Evolutionary conservation across 2,797 vertebrate genomes (phyloP).

Genomic region (Coranthus polyacanthus): DNA sequence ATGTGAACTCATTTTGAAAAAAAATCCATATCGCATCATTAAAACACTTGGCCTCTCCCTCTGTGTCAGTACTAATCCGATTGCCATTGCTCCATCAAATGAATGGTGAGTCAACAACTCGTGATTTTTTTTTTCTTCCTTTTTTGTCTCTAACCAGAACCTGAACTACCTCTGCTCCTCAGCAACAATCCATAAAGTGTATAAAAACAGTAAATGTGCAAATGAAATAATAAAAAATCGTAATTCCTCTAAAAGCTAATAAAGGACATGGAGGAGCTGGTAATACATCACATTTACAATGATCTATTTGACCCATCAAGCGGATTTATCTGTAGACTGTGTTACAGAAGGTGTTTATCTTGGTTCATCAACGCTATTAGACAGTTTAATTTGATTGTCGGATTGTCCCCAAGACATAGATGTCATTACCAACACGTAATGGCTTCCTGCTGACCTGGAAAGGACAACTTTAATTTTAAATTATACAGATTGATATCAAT

Average conservation of each 20-base stretch:
- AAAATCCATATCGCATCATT: slow-evolving; percentile 79
- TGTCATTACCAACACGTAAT: slow-evolving; percentile 41
- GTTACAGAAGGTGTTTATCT: slow-evolving; percentile 29
- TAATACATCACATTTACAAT: slow-evolving; percentile 9
- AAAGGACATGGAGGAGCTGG: not conserved
- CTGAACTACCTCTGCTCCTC: slow-evolving; percentile 34
- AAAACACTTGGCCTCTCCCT: slow-evolving; percentile 60
- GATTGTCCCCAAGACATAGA: slow-evolving; percentile 30
- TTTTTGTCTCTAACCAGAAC: slow-evolving; percentile 29
- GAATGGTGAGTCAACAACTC: slow-evolving; percentile 60
- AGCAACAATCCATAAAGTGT: slow-evolving; percentile 30
- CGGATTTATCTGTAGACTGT: not conserved
- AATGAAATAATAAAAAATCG: slow-evolving; percentile 17
- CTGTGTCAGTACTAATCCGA: slow-evolving; percentile 71
- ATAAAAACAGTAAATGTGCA: slow-evolving; percentile 8
- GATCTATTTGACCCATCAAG: slow-evolving; percentile 40
- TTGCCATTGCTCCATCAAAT: slow-evolving; percentile 54
- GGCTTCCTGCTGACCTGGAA: slow-evolving; percentile 5
- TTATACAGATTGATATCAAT: slow-evolving; percentile 27
- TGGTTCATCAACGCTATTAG: slow-evolving; percentile 24
- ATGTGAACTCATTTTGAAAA: slow-evolving; percentile 69
- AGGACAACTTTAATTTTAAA: slow-evolving; percentile 18
- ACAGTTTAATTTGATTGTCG: slow-evolving; percentile 39
- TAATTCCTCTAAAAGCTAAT: slow-evolving; percentile 14
- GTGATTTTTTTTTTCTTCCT: slow-evolving; percentile 28